A percentile compares a stretch with the other conserved stretches of the same genome.
These are phyloP conservation scores for Luehdorfia chinensis DNA, from an alignment of 1,140 invertebrate genomes.

Conservation along the genomic window DNA sequence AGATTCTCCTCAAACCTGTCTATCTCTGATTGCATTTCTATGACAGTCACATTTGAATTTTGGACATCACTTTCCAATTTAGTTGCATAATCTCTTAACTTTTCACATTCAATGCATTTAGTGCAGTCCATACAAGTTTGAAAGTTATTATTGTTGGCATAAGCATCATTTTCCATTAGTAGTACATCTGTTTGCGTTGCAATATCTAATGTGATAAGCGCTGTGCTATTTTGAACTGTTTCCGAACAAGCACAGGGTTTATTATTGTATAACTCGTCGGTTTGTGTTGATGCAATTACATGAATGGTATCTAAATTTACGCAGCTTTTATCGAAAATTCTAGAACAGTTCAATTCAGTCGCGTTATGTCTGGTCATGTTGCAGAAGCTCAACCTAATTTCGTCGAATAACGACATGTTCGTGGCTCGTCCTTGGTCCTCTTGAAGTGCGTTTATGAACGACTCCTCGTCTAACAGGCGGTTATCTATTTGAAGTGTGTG, in stretches of 20 bases:
- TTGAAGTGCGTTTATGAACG: conserved; percentile 49
- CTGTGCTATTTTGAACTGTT: conserved; percentile 4
- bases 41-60: conserved; percentile 16
- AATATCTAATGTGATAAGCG: conserved; percentile 8
- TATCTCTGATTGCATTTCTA: conserved; percentile 34
- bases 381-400: conserved; percentile 58
- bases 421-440: conserved; percentile 53
- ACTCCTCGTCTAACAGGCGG: conserved; percentile 59
- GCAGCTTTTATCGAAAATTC: conserved; percentile 26
- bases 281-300: conserved; percentile 39
- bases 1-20: conserved; percentile 48
- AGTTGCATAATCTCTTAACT: conserved; percentile 26
- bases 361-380: conserved; percentile 37
- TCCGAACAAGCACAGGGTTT: conserved; percentile 8
- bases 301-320: conserved; percentile 1
- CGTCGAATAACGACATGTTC: conserved; percentile 59
- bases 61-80: conserved; percentile 51
- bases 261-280: conserved; percentile 27
- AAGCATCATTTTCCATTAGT: conserved; percentile 14
- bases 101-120: conserved; percentile 44
- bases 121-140: conserved; percentile 29
- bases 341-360: conserved; percentile 23
- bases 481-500: conserved; percentile 45
- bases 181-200: conserved; percentile 23
- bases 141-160: conserved; percentile 32